Base-by-base conservation (phyloP, 2,797 vertebrate genomes). In the Malurus splendens region DNA sequence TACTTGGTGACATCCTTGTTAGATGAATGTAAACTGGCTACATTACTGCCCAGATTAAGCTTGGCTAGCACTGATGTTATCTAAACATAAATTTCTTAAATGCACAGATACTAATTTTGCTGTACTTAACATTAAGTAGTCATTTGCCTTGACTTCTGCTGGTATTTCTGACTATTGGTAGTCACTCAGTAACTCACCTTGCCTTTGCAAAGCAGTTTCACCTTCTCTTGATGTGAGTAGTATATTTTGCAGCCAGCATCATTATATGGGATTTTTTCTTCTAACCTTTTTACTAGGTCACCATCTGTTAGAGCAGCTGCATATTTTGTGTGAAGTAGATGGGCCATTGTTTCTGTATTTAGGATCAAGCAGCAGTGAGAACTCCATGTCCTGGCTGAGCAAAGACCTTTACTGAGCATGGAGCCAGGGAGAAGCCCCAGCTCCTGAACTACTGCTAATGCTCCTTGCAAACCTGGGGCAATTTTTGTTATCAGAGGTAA, bases 221-320 rank as follows among this genome's bases (percentile, higher is more conserved):
- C 33, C 60, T 83, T 80, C 47, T 74, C 30, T 50, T 61, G 39
- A 54, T 9, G 9, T 23, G 5, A 77, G n/a, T 45, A 54, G 59
- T 51, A 11, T 48, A 45, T 90, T 88, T 77, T 83, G 60, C 60
- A 86, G 72, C 20, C 41, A 59, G 16, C 36, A 70, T 62, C 5
- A 41, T 81, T 78, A 54, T 65, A 86, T 51, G 48, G 36, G 22
- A 22, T 65, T 86, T 89, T 93, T 87, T 65, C 47, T 74, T 30
- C 14, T 81, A 51, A 72, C 44, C 47, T 93, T 92, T 67, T 57
- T 68, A 55, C 41, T 55, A 68, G 79, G 70, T 87, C 70, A 72
- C 85, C 59, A 55, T 93, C 80, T 94, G 85, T 85, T 89, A 65
- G 4, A 83, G 89, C 51, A 92, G 89, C 82, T 93, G 76, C 24